These are phyloP conservation scores for Heterocephalus glaber DNA, from an alignment of 2,113 vertebrate species.

Conservation along the genomic window DNA sequence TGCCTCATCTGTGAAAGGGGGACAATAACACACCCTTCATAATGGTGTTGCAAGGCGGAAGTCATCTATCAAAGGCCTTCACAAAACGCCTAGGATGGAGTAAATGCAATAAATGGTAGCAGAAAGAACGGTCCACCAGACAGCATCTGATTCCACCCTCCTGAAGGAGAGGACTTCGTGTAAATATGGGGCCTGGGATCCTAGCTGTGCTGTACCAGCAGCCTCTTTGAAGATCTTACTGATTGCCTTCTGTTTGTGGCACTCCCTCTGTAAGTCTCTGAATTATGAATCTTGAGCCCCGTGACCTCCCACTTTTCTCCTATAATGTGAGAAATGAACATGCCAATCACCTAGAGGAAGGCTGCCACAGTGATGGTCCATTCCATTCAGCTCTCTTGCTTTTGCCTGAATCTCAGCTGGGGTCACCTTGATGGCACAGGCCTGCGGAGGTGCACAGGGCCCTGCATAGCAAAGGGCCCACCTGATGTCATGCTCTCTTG, in stretches of 20 bases:
- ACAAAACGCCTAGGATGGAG: not conserved
- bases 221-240: not conserved
- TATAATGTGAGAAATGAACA: not conserved
- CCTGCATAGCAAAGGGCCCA: not conserved
- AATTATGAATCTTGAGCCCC: not conserved
- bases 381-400: not conserved
- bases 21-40: not conserved
- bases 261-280: not conserved
- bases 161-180: not conserved
- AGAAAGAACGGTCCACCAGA: not conserved
- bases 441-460: accelerated
- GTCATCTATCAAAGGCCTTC: not conserved
- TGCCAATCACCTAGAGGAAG: not conserved
- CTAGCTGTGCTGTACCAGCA: not conserved
- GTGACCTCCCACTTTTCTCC: slow-evolving; percentile 19
- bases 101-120: too few relatives aligned
- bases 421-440: not conserved
- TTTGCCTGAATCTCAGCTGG: too few relatives aligned
- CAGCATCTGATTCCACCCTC: not conserved
- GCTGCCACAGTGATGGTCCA: not conserved
- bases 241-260: not conserved
- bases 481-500: not conserved
- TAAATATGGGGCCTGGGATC: accelerated
- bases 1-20: not conserved
- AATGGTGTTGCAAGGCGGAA: not conserved